Evolutionary conservation across 2,113 vertebrate species (phyloP).

Genomic region (Hippotragus niger): DNA sequence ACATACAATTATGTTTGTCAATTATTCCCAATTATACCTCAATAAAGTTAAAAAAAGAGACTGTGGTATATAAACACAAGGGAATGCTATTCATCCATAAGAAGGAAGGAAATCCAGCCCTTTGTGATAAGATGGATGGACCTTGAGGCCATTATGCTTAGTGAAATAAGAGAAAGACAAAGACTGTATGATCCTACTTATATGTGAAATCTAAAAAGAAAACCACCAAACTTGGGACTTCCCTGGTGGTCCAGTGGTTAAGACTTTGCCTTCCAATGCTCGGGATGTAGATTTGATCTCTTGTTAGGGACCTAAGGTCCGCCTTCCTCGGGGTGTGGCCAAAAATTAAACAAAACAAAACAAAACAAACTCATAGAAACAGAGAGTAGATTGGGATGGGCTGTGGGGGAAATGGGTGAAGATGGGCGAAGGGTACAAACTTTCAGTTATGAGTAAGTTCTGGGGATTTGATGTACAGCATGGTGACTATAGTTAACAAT

Average conservation of each 20-base stretch:
- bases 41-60: neutral
- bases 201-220: neutral
- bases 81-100: neutral
- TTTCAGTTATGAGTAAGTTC: neutral
- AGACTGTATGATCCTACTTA: neutral
- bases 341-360: neutral
- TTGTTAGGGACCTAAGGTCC: neutral
- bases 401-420: neutral
- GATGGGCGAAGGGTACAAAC: neutral
- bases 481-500: neutral
- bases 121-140: neutral
- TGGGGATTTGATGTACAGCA: neutral
- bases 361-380: neutral
- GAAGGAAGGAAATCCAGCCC: neutral
- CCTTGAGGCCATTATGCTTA: neutral
- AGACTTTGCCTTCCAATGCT: neutral
- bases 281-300: neutral
- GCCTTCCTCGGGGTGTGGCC: neutral
- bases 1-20: neutral
- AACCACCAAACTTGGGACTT: neutral
- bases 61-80: neutral
- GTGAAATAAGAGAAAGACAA: neutral
- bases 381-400: neutral
- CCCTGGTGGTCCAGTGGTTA: neutral
- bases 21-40: neutral